Percentiles rank a stretch among this genome's conserved stretches.
Evolutionary conservation across 2,113 vertebrate species (phyloP).

Genomic region (Bujurquina vittata): DNA sequence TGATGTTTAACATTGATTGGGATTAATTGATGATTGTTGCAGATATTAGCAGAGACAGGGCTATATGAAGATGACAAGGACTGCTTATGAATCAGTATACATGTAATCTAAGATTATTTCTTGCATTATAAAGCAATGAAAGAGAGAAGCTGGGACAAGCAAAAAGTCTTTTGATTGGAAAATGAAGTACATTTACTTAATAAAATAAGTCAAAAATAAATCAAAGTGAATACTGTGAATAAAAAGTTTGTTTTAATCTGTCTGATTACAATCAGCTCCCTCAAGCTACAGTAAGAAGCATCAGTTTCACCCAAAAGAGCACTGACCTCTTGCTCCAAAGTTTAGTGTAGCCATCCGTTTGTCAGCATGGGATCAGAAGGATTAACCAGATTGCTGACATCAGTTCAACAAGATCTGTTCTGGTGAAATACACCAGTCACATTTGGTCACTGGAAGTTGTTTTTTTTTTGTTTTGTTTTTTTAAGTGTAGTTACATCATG

Average conservation of each 20-base stretch:
- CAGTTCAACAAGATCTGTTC: constrained; percentile 58
- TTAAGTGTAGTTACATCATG: not conserved
- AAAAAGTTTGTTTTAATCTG: not conserved
- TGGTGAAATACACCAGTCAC: constrained; percentile 31
- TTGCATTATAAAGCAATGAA: too few relatives aligned
- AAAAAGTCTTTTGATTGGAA: not conserved
- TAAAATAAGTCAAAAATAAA: not conserved
- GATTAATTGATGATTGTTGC: not conserved
- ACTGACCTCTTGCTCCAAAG: constrained; percentile 28
- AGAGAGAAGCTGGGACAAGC: not conserved
- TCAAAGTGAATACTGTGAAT: not conserved
- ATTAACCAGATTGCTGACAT: constrained; percentile 67
- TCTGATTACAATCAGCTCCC: not conserved
- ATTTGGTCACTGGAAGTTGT: constrained; percentile 30
- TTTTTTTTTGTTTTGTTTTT: too few relatives aligned
- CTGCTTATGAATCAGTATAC: not conserved
- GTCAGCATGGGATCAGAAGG: constrained; percentile 54
- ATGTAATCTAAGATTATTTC: not conserved
- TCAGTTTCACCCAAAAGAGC: constrained; percentile 9
- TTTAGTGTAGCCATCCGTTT: constrained; percentile 46
- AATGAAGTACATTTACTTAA: not conserved
- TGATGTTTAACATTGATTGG: too few relatives aligned
- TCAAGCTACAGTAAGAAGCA: not conserved
- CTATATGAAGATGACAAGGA: not conserved
- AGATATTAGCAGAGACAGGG: not conserved